Percentiles rank a stretch among this genome's conserved stretches.
phyloP scores from a whole-genome alignment of 2,797 vertebrate species.

The Ciconia nigra region DNA sequence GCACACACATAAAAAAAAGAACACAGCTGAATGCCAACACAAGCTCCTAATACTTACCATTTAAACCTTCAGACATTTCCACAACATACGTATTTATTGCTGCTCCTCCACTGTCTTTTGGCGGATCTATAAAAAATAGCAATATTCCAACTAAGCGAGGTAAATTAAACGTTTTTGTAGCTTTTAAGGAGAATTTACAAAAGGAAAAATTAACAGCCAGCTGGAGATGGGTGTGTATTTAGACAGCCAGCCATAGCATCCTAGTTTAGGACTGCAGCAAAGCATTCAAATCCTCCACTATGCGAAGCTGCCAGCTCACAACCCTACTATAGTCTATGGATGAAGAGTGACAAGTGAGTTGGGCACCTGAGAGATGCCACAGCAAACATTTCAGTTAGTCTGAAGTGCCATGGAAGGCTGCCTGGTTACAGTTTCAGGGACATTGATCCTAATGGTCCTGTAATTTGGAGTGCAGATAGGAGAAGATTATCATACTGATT shows the following conservation, averaged over 20 bases:
- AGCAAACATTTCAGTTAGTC: neutral
- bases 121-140: conserved; percentile 79
- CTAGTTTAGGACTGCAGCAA: neutral
- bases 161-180: neutral
- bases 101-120: conserved; percentile 91
- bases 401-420: neutral
- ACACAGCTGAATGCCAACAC: neutral
- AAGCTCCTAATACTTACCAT: conserved; percentile 75
- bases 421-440: neutral
- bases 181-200: neutral
- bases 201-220: neutral
- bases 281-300: neutral
- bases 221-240: neutral
- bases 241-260: neutral
- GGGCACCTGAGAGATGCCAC: neutral
- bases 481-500: neutral
- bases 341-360: neutral
- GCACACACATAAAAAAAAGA: neutral
- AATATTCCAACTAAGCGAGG: neutral
- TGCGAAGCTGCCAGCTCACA: neutral
- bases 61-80: conserved; percentile 88
- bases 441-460: neutral
- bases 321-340: neutral
- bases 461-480: neutral
- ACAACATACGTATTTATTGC: conserved; percentile 88